phyloP scores from a whole-genome alignment of 2,797 vertebrate genomes.

The Ficedula albicollis region DNA sequence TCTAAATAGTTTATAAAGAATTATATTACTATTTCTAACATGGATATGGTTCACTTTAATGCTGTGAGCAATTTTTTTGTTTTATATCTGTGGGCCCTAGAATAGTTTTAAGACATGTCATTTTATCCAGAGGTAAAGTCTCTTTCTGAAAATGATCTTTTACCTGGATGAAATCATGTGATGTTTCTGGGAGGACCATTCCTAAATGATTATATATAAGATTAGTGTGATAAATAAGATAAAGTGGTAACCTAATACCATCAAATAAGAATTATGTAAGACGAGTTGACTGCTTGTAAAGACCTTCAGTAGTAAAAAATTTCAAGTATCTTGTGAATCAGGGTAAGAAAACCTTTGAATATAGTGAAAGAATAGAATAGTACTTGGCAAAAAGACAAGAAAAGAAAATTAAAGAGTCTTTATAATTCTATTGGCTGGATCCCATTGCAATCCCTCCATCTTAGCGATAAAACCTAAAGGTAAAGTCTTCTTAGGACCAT shows the following conservation, averaged over 20 bases:
- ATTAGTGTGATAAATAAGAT: neutral
- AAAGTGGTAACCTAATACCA: neutral
- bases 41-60: neutral
- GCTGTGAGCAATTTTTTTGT: neutral
- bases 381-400: neutral
- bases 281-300: neutral
- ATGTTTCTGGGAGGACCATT: neutral
- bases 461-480: neutral
- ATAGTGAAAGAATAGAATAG: neutral
- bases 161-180: neutral
- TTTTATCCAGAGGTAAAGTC: neutral
- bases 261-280: neutral
- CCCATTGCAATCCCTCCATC: neutral
- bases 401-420: neutral
- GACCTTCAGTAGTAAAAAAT: neutral
- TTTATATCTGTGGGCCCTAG: neutral
- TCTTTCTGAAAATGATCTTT: neutral
- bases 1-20: neutral
- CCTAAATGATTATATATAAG: neutral
- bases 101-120: neutral
- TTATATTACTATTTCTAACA: neutral
- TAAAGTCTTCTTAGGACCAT: neutral
- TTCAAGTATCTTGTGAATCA: neutral
- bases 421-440: neutral
- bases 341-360: neutral